Base-by-base conservation (phyloP, 2,888 invertebrate species). In the Nemoura dubitans region DNA sequence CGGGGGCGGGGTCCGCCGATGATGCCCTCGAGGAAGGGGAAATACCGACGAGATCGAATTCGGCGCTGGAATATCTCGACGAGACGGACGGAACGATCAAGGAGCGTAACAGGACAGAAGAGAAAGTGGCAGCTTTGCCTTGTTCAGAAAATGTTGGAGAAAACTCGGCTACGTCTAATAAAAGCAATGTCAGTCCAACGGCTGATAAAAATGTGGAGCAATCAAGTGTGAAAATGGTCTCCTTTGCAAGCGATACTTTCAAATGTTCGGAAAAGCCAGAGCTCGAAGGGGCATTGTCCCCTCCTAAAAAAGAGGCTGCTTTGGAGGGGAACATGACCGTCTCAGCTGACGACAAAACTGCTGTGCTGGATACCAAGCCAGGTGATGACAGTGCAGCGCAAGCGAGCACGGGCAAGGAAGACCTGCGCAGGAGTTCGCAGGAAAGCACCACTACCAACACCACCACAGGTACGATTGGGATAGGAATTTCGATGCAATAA, bases 381-480 rank as follows among this genome's bases (percentile, higher is more conserved):
- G 78, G 76, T 30, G 85, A 10, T 36, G 36, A 36, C 3, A 6
- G 36, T 10, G 3, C 36, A 27, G 85, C 27, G 16, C 59, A 42
- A 14, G 76, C 28, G 10, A 36, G 36, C 27, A 29, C 21, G 28
- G 27, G 21, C 21, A 59, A 25, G 26, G 43, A 86, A 16, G 81
- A n/a, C 36, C 59, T 59, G 59, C 43, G 88, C 77, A 85, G 88
- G 16, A 86, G 86, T 59, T 88, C 88, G 6, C 88, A 88, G 78
- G 88, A 88, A 59, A 87, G 87, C 36, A 83, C 86, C 3, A 85
- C 85, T n/a, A 87, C 86, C 27, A 88, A 88, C 21, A 86, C 88
- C 0, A 87, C 85, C 26, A 86, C 86, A 0, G 86, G 81, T 81
- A n/a, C n/a, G 14, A 26, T 25, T 25, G 2, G 0, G 10, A 28